Conservation (phyloP, 2,797 vertebrate species). For the Leptoclinus maculatus region DNA sequence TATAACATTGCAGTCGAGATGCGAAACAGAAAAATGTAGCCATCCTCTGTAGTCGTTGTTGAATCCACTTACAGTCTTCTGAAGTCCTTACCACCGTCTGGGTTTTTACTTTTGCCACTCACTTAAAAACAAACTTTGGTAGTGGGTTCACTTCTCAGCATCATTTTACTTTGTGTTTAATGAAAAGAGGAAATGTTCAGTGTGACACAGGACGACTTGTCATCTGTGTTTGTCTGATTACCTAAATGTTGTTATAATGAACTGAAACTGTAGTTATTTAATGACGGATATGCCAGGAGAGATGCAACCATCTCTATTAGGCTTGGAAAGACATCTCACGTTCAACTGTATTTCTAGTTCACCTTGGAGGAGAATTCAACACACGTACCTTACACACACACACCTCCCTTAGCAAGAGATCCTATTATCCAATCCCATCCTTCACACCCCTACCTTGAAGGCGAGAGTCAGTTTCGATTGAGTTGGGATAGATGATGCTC, state of each 20-base stretch:
- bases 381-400: constrained; percentile 1
- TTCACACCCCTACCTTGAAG: constrained; percentile 40
- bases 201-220: constrained; percentile 6
- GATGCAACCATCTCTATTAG: constrained; percentile 9
- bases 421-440: constrained; percentile 45
- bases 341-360: constrained; percentile 27
- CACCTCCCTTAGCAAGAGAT: constrained; percentile 8
- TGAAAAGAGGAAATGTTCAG: background rate
- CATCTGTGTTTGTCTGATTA: background rate
- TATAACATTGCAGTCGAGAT: constrained; percentile 3
- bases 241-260: constrained; percentile 9
- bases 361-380: constrained; percentile 4
- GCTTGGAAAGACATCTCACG: constrained; percentile 1
- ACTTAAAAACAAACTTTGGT: background rate
- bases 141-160: constrained; percentile 12
- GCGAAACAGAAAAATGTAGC: background rate
- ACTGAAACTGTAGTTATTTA: constrained; percentile 14
- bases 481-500: constrained; percentile 44
- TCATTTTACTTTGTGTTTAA: constrained; percentile 1
- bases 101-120: constrained; percentile 7
- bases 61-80: constrained; percentile 22
- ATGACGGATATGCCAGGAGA: background rate
- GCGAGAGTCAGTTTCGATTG: constrained; percentile 47
- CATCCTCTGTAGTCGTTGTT: constrained; percentile 6
- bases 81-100: constrained; percentile 29